Percentiles rank a stretch among this genome's conserved stretches.
These are phyloP conservation scores for Diadumene lineata DNA, from an alignment of 92 coral and sea anemone genomes.

Conservation along the genomic window DNA sequence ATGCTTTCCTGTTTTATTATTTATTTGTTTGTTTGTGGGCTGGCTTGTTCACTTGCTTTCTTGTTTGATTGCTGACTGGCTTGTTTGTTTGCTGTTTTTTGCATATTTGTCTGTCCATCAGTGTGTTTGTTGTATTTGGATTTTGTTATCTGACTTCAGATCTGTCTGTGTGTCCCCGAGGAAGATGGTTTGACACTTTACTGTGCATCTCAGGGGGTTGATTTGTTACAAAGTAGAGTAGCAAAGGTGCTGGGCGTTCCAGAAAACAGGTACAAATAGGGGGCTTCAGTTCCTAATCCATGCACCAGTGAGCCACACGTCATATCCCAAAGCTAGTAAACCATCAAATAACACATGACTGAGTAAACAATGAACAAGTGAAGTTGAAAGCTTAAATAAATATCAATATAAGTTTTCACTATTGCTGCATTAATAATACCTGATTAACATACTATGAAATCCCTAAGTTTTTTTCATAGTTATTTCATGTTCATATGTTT, in stretches of 20 bases:
- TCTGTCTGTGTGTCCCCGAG: constrained; percentile 71
- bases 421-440: no score
- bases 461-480: no score
- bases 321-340: no score
- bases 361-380: no score
- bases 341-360: no score
- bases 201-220: constrained; percentile 68
- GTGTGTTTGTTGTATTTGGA: not conserved
- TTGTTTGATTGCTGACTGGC: not conserved
- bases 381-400: no score
- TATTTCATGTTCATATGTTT: no score
- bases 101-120: not conserved
- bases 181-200: constrained; percentile 81
- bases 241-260: constrained; percentile 75
- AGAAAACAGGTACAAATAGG: constrained; percentile 41
- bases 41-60: not conserved
- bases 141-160: constrained; percentile 23
- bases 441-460: no score
- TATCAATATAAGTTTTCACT: no score
- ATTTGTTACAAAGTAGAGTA: constrained; percentile 59
- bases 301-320: no score
- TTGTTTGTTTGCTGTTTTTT: not conserved
- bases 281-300: no score
- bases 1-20: not conserved
- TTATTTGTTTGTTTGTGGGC: not conserved